Base-by-base conservation (phyloP, 2,797 vertebrate genomes). In the Percopsis omiscomaycus region DNA sequence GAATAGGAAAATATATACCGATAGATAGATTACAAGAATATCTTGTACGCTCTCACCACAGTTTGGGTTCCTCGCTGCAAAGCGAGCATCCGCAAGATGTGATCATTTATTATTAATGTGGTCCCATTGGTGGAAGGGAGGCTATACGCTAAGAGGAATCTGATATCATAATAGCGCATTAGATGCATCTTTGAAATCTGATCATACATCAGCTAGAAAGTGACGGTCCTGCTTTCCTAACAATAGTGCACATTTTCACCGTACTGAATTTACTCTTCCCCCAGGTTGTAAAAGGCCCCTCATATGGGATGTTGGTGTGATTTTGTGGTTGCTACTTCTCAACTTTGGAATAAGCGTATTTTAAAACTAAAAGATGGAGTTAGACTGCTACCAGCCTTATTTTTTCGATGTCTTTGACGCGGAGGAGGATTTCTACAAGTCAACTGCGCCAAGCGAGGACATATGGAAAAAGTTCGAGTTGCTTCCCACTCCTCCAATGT, bases 401-500 rank as follows among this genome's bases (percentile, higher is more conserved):
- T 98, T 98, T 79, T 93, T 94, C 75, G 93, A 97, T 67, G 88
- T 90, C 71, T 88, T 90, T 28, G 96, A 97, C 75, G 88, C 89
- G 0, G 93, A 89, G 82, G 96, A 97, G 85, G 96, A 98, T 89
- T 98, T 94, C 80, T 95, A 96, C 83, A 96, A 94, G 79, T 98
- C 94, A 58, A 96, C 95, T 14, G 96, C 95, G 1, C 96, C 96
- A 44, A 98, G 96, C 64, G 96, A 98, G 89, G 96, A 98, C 82
- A 98, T 98, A 84, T 98, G 97, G 97, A 98, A 99, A 92, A 98
- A 98, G 93, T 98, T 99, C 87, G 96, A 98, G 90, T 90, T 98
- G 86, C 89, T 98, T 90, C 89, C 96, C 91, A 85, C 95, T 90
- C 81, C 95, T 90, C 95, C 96, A 80, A 86, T 93, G 86, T 96